phyloP scores from a whole-genome alignment of 2,888 invertebrate species.

The Gibbula magus region DNA sequence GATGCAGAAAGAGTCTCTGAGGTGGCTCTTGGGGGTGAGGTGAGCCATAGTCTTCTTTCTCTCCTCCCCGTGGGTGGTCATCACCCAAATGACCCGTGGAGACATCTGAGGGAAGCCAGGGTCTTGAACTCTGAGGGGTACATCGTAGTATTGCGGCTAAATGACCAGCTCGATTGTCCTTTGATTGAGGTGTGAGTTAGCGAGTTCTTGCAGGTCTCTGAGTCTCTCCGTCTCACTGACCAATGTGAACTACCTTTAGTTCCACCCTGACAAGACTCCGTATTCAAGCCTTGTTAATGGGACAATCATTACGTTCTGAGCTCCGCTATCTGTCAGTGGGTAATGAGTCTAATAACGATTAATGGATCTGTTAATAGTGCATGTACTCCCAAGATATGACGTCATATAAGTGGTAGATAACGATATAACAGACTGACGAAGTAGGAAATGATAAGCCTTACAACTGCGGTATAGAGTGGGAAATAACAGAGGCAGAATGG shows the following conservation, averaged over 20 bases:
- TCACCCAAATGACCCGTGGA: background rate
- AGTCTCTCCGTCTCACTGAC: background rate
- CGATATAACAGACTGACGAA: background rate
- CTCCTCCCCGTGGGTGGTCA: background rate
- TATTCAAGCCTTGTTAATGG: background rate
- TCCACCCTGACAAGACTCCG: background rate
- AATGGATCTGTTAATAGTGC: too few relatives aligned
- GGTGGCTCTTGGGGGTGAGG: background rate
- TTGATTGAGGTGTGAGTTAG: background rate
- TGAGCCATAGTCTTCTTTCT: background rate
- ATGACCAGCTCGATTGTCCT: background rate
- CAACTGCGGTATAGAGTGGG: background rate
- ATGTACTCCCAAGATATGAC: too few relatives aligned
- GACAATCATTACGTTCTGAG: background rate
- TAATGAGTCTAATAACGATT: too few relatives aligned
- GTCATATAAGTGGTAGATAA: background rate
- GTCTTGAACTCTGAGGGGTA: background rate
- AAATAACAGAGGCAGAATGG: background rate
- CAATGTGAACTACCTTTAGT: background rate
- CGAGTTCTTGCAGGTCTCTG: background rate
- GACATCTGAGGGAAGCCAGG: background rate
- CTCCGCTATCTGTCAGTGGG: too few relatives aligned
- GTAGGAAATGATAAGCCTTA: background rate
- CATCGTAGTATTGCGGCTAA: background rate
- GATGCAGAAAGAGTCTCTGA: background rate